Base-by-base conservation (phyloP, 64 coral and sea anemone genomes). In the Stichodactyla helianthus region DNA sequence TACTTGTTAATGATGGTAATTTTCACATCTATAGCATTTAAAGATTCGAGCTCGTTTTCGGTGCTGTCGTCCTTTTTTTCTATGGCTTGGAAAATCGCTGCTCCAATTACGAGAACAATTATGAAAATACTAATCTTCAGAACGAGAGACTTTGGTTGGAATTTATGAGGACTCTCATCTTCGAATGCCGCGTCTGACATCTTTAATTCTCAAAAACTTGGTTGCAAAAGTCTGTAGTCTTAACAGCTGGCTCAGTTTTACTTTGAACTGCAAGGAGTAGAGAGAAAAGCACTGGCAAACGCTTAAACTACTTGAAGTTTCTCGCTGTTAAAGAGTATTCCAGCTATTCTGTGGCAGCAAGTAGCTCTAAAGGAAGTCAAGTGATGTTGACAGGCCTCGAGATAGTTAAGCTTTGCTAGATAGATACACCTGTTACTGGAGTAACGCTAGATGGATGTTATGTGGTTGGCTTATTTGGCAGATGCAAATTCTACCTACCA, bases 131-230 rank as follows among this genome's bases (percentile, higher is more conserved):
- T 17, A 18, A 94, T 91, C 88, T 93, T 93, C 7, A 91, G 79
- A 3, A 88, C 19, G 4, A 98, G 79, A 11, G 92, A 93, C 86
- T 98, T 98, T 0, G 92, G 89, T 65, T 97, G 89, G 61, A 97
- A 97, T 89, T 85, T 97, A 7, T 74, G 68, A 83, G 35, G 86
- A 5, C 25, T 55, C 12, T 84, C 88, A 52, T 82, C 88, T 52
- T 82, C 80, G 14, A 70, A 80, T 15, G 88, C n/a, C 7, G 62
- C 10, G 25, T 74, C 68, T 74, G 68, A 26, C 68, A 74, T 74
- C 25, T 10, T 31, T 28, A 5, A 60, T 17, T 6, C 10, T 23
- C 27, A 11, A 4, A 74, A 74, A 74, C 68, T 74, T 27, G 68
- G 18, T 6, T n/a, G 25, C 5, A 74, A 74, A 74, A 6, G 27